phyloP scores from a whole-genome alignment of 2,797 vertebrate species.

The Masticophis lateralis region DNA sequence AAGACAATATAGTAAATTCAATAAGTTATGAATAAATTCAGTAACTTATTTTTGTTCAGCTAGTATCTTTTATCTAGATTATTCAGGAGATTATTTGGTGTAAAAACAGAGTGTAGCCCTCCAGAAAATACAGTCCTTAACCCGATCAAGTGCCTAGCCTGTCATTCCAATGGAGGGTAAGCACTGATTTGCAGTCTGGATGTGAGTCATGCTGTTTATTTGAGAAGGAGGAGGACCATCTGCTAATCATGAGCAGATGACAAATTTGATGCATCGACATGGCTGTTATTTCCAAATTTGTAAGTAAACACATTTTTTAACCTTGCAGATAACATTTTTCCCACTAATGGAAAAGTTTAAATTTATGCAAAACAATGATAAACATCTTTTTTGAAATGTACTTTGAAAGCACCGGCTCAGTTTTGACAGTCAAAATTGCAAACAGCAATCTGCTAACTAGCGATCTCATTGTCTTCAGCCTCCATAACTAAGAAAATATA shows the following conservation, averaged over 20 bases:
- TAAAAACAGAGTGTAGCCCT: slow-evolving; percentile 21
- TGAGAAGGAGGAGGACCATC: slow-evolving; percentile 70
- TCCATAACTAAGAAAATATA: neutral
- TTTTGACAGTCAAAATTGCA: slow-evolving; percentile 9
- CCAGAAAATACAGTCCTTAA: slow-evolving; percentile 56
- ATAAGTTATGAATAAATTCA: neutral
- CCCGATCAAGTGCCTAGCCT: slow-evolving; percentile 44
- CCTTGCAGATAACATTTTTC: slow-evolving; percentile 57
- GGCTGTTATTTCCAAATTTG: slow-evolving; percentile 74
- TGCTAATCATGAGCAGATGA: slow-evolving; percentile 80
- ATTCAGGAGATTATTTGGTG: neutral
- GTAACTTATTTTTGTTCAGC: neutral
- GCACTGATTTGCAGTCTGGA: slow-evolving; percentile 59
- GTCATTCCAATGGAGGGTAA: slow-evolving; percentile 53
- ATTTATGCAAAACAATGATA: slow-evolving; percentile 54
- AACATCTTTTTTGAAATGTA: slow-evolving; percentile 38
- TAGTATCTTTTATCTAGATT: neutral
- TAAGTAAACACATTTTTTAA: slow-evolving; percentile 79
- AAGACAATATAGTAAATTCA: neutral
- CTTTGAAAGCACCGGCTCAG: slow-evolving; percentile 32
- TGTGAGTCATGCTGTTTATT: slow-evolving; percentile 70
- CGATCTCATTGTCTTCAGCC: neutral
- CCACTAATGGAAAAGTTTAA: slow-evolving; percentile 59
- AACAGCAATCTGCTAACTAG: slow-evolving; percentile 19
- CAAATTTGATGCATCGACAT: slow-evolving; percentile 72